phyloP scores from a whole-genome alignment of 2,888 invertebrate species.

The Peribatodes rhomboidaria region DNA sequence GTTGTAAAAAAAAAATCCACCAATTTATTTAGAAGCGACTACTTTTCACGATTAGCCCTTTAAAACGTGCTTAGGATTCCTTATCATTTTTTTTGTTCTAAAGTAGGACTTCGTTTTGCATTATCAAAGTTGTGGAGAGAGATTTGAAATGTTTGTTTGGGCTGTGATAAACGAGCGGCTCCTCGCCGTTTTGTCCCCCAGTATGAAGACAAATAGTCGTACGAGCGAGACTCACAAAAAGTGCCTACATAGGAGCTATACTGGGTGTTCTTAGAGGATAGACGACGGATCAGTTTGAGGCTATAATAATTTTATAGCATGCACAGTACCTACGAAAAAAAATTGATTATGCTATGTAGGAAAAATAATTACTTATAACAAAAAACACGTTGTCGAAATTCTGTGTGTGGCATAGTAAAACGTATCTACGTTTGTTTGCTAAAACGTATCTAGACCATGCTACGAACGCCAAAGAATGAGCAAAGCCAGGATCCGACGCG shows the following conservation, averaged over 20 bases:
- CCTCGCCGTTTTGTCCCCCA: slow-evolving; percentile 54
- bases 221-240: slow-evolving; percentile 41
- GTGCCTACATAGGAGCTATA: slow-evolving; percentile 17
- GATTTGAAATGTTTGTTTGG: slow-evolving; percentile 51
- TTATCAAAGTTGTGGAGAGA: slow-evolving; percentile 37
- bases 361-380: too few species aligned
- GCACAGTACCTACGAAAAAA: too few species aligned
- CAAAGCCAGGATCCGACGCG: too few species aligned
- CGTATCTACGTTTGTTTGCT: too few species aligned
- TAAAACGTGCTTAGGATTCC: slow-evolving; percentile 29
- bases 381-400: too few species aligned
- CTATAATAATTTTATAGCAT: too few species aligned
- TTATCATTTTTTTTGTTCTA: slow-evolving; percentile 24
- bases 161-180: slow-evolving; percentile 63
- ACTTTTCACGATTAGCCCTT: slow-evolving; percentile 11
- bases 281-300: too few species aligned
- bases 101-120: slow-evolving; percentile 34
- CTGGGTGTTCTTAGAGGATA: not conserved
- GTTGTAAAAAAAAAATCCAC: not conserved
- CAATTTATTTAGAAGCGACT: slow-evolving; percentile 8
- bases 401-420: too few species aligned
- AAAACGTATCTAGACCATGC: too few species aligned
- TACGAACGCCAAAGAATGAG: too few species aligned
- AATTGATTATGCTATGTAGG: too few species aligned
- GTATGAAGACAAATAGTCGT: slow-evolving; percentile 68